Conservation (phyloP, 2,888 invertebrate genomes). For the Stratiomys singularior region DNA sequence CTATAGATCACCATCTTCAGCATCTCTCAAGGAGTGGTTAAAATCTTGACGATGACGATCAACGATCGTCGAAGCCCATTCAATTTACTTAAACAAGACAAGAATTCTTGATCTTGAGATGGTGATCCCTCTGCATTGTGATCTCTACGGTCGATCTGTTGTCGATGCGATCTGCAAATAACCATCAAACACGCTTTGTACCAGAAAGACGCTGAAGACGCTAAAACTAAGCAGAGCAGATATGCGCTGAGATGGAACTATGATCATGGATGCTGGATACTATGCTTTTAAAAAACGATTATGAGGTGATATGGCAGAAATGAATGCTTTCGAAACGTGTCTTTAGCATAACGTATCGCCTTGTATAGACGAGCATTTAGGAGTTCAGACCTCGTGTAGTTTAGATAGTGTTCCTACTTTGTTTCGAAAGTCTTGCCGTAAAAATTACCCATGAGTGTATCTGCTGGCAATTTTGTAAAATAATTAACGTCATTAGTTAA, state of each 20-base stretch:
- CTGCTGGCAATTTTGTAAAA: constrained; percentile 46
- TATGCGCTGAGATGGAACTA: not conserved
- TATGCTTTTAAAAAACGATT: constrained; percentile 40
- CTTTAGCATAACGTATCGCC: constrained; percentile 30
- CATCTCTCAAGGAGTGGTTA: constrained; percentile 35
- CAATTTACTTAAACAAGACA: constrained; percentile 39
- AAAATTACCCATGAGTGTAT: constrained; percentile 33
- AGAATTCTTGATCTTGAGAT: constrained; percentile 40
- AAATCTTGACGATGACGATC: constrained; percentile 28
- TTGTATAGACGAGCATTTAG: constrained; percentile 1
- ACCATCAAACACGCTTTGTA: constrained; percentile 18
- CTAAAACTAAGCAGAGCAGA: constrained; percentile 6
- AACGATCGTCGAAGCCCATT: constrained; percentile 24
- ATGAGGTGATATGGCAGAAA: constrained; percentile 45
- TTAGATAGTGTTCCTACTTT: constrained; percentile 12
- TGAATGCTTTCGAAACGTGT: constrained; percentile 41
- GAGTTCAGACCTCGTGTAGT: not conserved
- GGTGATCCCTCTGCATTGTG: not conserved
- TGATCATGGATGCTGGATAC: constrained; percentile 23
- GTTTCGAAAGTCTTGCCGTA: constrained; percentile 3
- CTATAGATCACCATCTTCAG: constrained; percentile 22
- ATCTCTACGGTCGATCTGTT: constrained; percentile 31
- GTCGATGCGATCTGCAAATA: constrained; percentile 43
- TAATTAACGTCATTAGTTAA: constrained; percentile 53
- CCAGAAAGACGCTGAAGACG: not conserved